These are phyloP conservation scores for Gandaritis pyraliata DNA, from an alignment of 2,888 invertebrate genomes.

Conservation along the genomic window DNA sequence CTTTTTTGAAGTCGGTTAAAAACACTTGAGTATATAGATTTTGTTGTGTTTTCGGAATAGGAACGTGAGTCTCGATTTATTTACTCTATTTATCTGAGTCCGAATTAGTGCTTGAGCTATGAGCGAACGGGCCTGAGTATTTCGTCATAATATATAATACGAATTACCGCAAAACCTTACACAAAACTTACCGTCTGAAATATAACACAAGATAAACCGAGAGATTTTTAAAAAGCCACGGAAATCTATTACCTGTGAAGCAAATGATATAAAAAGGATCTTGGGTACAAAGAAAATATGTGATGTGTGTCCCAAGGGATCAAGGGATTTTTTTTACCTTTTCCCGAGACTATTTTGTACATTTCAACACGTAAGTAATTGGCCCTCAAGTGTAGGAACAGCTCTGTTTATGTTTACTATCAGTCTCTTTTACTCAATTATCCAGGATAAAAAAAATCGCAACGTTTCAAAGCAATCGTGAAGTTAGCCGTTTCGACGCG, in stretches of 20 bases:
- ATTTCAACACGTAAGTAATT: constrained; percentile 58
- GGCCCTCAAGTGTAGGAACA: constrained; percentile 49
- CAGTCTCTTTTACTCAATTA: too few relatives aligned
- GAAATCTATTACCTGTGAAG: constrained; percentile 41
- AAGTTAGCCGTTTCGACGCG: too few relatives aligned
- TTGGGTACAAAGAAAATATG: constrained; percentile 59
- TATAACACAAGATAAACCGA: constrained; percentile 9
- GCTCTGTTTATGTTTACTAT: constrained; percentile 43
- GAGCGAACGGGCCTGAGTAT: too few relatives aligned
- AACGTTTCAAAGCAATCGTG: too few relatives aligned
- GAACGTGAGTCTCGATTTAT: too few relatives aligned
- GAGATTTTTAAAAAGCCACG: constrained; percentile 22
- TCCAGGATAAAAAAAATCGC: too few relatives aligned
- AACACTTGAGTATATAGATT: too few relatives aligned
- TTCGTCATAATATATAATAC: too few relatives aligned
- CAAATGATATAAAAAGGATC: constrained; percentile 53
- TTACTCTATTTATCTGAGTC: too few relatives aligned
- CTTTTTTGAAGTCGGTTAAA: too few relatives aligned
- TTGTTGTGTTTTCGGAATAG: too few relatives aligned
- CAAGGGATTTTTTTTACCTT: constrained; percentile 52
- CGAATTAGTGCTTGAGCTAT: too few relatives aligned
- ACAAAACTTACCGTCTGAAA: neutral
- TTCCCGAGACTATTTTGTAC: constrained; percentile 49
- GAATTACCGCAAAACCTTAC: neutral
- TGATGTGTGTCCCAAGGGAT: constrained; percentile 53